A percentile compares a stretch with the other conserved stretches of the same genome.
These are phyloP conservation scores for Drosophila anomelani DNA, from an alignment of 2,888 invertebrate genomes.

Conservation along the genomic window DNA sequence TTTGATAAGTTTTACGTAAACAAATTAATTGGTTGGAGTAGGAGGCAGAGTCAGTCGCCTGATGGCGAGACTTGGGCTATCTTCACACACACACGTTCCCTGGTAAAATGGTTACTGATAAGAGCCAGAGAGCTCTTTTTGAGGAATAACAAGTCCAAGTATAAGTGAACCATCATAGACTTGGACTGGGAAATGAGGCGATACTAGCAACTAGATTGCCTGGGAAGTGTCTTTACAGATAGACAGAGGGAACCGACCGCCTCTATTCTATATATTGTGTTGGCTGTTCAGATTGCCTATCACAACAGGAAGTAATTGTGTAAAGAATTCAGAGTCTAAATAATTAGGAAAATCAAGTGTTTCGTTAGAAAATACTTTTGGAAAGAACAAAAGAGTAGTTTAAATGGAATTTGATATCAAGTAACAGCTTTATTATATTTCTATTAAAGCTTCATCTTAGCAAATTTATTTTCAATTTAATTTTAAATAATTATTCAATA, in stretches of 20 bases:
- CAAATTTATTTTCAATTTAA: neutral
- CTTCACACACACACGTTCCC: constrained; percentile 11
- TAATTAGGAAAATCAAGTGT: constrained; percentile 1
- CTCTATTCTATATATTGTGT: constrained; percentile 6
- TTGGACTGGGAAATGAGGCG: constrained; percentile 35
- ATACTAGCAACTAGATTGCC: constrained; percentile 40
- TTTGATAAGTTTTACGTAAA: constrained; percentile 55
- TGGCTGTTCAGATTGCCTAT: constrained; percentile 10
- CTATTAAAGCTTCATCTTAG: neutral
- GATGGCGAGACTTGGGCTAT: constrained; percentile 37
- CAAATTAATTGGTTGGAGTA: constrained; percentile 58
- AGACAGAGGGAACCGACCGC: neutral
- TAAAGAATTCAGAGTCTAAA: constrained; percentile 1
- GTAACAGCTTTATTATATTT: neutral
- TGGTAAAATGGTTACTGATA: constrained; percentile 41
- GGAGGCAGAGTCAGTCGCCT: constrained; percentile 4
- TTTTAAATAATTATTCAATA: neutral
- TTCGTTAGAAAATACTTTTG: neutral
- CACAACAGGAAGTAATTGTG: constrained; percentile 22
- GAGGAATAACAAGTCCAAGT: constrained; percentile 4
- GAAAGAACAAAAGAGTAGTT: neutral
- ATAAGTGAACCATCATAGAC: constrained; percentile 41
- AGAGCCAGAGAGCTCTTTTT: constrained; percentile 33
- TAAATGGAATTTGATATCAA: neutral
- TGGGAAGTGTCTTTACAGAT: constrained; percentile 17